A percentile compares a stretch with the other conserved stretches of the same genome.
These are phyloP conservation scores for Sparidentex hasta DNA, from an alignment of 2,797 vertebrate species.

Conservation along the genomic window DNA sequence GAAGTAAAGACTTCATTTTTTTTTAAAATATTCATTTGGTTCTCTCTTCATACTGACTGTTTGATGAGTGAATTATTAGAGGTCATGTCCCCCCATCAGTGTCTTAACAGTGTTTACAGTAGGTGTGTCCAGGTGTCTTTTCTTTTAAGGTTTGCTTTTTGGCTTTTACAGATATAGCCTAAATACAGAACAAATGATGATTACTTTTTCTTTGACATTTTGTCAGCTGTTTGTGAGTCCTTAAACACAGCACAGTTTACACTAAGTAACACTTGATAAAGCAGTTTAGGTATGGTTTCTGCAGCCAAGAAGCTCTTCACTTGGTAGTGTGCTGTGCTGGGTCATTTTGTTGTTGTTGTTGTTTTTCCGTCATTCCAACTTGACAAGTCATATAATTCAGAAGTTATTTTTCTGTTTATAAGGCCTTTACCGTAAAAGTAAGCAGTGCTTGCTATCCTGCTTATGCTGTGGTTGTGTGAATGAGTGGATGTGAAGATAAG, in stretches of 20 bases:
- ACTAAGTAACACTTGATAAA: not conserved
- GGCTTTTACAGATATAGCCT: not conserved
- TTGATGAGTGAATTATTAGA: not conserved
- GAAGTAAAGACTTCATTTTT: constrained; percentile 87
- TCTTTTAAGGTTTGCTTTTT: not conserved
- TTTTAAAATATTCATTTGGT: not conserved
- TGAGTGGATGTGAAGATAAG: constrained; percentile 87
- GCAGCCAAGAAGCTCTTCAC: not conserved
- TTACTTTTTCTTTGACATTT: not conserved
- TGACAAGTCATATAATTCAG: not conserved
- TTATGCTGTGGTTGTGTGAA: constrained; percentile 17
- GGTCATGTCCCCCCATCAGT: not conserved
- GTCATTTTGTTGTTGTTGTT: not conserved
- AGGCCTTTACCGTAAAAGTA: not conserved
- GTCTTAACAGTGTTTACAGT: constrained; percentile 5
- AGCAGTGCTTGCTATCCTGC: not conserved
- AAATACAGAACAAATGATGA: not conserved
- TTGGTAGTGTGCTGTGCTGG: not conserved
- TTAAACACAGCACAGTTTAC: not conserved
- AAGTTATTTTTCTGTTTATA: not conserved
- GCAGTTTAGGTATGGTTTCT: not conserved
- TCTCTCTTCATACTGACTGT: not conserved
- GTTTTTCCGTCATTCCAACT: not conserved
- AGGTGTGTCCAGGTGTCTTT: constrained; percentile 6
- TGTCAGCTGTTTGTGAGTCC: not conserved